Percentiles rank a stretch among this genome's conserved stretches.
Evolutionary conservation across 2,888 invertebrate genomes (phyloP).

Genomic region (Dimorphilus gyrociliatus): DNA sequence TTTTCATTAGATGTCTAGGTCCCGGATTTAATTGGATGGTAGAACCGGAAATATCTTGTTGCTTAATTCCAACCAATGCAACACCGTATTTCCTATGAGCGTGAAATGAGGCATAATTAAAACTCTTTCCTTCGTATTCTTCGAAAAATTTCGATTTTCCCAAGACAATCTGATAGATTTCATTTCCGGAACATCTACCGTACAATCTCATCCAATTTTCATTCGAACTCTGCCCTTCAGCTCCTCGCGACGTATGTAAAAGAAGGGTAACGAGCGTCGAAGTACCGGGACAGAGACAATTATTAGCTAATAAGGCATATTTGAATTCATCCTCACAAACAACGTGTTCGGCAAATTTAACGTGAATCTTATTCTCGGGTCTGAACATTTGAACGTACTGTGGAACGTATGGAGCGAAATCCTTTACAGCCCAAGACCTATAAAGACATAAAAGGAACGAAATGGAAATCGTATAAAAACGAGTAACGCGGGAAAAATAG

Average conservation of each 20-base stretch:
- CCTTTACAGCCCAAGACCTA: conserved; percentile 93
- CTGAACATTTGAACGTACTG: conserved; percentile 97
- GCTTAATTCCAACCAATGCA: conserved; percentile 81
- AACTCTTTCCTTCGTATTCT: conserved; percentile 95
- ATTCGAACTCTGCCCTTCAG: conserved; percentile 86
- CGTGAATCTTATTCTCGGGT: conserved; percentile 94
- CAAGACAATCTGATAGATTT: conserved; percentile 90
- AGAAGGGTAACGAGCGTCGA: conserved; percentile 87
- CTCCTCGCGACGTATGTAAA: conserved; percentile 88
- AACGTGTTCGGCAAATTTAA: conserved; percentile 94
- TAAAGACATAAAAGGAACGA: too few species aligned
- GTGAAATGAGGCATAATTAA: conserved; percentile 98
- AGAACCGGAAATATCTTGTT: conserved; percentile 79
- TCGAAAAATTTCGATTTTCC: conserved; percentile 92
- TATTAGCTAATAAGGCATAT: conserved; percentile 89
- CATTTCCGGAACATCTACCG: conserved; percentile 94
- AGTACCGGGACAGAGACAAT: conserved; percentile 92
- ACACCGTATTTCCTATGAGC: conserved; percentile 97
- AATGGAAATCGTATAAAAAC: too few species aligned
- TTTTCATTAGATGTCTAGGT: conserved; percentile 89
- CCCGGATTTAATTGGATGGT: conserved; percentile 92
- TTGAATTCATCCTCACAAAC: conserved; percentile 99
- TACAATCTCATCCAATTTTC: conserved; percentile 98
- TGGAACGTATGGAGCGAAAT: conserved; percentile 85
- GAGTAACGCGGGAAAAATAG: too few species aligned